These are phyloP conservation scores for Sorex araneus DNA, from an alignment of 2,113 vertebrate genomes.

Conservation along the genomic window DNA sequence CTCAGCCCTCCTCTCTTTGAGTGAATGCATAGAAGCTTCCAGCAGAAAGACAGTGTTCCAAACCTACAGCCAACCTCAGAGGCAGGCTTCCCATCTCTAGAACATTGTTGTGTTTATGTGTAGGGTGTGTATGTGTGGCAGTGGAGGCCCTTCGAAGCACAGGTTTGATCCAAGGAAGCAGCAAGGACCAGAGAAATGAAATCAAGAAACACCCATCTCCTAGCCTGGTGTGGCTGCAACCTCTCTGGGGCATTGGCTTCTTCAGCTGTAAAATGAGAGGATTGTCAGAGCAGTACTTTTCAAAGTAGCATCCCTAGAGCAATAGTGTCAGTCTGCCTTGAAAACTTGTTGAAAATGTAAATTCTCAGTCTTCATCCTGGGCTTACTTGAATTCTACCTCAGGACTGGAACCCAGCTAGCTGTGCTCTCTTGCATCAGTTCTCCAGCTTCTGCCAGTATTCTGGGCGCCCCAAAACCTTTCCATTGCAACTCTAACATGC, in stretches of 20 bases:
- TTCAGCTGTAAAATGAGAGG: neutral
- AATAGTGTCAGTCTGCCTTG: neutral
- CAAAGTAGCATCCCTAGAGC: neutral
- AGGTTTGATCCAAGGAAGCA: neutral
- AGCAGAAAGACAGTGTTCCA: neutral
- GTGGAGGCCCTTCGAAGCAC: neutral
- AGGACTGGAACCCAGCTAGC: neutral
- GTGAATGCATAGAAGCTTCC: neutral
- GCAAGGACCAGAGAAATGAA: neutral
- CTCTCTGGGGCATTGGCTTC: neutral
- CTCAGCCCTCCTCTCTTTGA: neutral
- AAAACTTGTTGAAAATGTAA: conserved; percentile 26
- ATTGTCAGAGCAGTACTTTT: neutral
- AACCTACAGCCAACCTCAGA: neutral
- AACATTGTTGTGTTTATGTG: neutral
- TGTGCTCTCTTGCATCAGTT: neutral
- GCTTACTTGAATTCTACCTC: neutral
- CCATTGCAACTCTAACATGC: neutral
- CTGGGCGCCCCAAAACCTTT: neutral
- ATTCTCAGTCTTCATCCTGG: neutral
- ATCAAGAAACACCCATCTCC: neutral
- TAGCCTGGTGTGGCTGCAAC: neutral
- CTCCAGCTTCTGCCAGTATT: neutral
- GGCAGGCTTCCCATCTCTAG: neutral
- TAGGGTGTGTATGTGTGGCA: too few species aligned